phyloP scores from a whole-genome alignment of 1,140 invertebrate species.

The Magallana ariakensis region DNA sequence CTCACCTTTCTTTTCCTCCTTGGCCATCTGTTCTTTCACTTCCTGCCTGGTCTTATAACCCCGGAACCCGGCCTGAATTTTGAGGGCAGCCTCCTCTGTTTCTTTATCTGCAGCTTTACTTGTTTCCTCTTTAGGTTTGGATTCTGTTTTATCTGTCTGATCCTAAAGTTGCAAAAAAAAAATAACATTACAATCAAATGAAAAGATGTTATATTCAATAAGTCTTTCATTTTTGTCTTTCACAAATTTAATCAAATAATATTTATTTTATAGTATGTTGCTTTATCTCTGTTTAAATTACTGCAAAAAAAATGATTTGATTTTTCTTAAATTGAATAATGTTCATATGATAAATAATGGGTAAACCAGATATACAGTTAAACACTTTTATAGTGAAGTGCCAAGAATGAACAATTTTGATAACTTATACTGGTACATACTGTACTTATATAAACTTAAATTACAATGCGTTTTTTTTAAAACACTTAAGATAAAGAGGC shows the following conservation, averaged over 20 bases:
- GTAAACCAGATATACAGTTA: no score
- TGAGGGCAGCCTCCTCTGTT: conserved; percentile 81
- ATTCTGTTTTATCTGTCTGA: conserved; percentile 1
- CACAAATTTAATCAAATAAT: neutral
- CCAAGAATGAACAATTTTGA: no score
- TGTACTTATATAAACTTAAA: no score
- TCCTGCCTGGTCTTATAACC: conserved; percentile 86
- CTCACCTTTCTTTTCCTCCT: conserved; percentile 43
- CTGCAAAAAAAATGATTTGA: neutral
- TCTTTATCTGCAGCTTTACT: conserved; percentile 59
- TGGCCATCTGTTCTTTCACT: conserved; percentile 75
- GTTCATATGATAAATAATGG: no score
- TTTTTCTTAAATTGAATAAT: no score
- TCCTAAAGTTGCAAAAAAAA: conserved; percentile 4
- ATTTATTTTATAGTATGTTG: neutral
- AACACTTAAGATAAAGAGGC: no score
- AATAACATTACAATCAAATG: neutral
- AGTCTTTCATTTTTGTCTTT: no score
- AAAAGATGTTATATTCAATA: no score
- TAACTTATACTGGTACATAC: no score
- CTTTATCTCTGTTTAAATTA: neutral
- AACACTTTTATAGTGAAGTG: no score
- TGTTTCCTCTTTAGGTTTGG: conserved; percentile 47
- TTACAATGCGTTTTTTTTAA: no score
- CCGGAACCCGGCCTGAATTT: conserved; percentile 85